Evolutionary conservation across 2,113 vertebrate species (phyloP).

Genomic region (Parotia lawesii): DNA sequence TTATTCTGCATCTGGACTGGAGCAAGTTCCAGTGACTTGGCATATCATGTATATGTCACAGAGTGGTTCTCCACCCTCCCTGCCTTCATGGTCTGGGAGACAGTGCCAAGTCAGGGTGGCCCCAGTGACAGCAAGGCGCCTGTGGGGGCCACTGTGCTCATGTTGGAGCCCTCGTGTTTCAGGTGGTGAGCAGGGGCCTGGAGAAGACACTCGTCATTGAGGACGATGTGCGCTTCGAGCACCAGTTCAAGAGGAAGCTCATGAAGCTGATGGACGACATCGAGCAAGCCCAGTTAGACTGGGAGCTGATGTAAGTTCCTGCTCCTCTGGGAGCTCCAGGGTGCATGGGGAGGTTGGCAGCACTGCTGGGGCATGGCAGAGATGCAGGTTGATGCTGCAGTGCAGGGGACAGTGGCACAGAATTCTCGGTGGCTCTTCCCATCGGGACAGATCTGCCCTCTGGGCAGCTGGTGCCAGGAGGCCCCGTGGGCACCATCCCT

Average conservation of each 20-base stretch:
- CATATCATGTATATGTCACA: rapidly evolving
- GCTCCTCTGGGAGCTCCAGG: background rate
- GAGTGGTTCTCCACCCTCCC: background rate
- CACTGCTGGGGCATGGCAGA: rapidly evolving
- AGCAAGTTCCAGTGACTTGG: background rate
- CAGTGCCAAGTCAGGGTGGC: background rate
- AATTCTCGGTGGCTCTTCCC: background rate
- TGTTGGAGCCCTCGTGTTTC: background rate
- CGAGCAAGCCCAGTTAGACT: slow-evolving; percentile 82
- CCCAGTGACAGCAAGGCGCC: background rate
- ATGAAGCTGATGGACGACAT: slow-evolving; percentile 85
- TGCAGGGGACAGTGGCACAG: background rate
- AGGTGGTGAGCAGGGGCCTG: slow-evolving; percentile 85
- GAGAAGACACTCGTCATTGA: slow-evolving; percentile 87
- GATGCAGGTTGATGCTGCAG: background rate
- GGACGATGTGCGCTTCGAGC: slow-evolving; percentile 93
- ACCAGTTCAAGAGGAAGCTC: slow-evolving; percentile 87
- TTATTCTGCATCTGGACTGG: background rate
- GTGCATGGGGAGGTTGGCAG: background rate
- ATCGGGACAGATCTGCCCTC: rapidly evolving
- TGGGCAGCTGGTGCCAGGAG: background rate
- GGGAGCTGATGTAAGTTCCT: slow-evolving; percentile 96
- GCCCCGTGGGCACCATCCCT: rapidly evolving
- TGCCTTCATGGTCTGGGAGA: background rate
- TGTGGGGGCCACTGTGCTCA: rapidly evolving